A percentile compares a stretch with the other conserved stretches of the same genome.
Conservation (phyloP, 2,888 invertebrate species). For the Sisyra nigra region DNA sequence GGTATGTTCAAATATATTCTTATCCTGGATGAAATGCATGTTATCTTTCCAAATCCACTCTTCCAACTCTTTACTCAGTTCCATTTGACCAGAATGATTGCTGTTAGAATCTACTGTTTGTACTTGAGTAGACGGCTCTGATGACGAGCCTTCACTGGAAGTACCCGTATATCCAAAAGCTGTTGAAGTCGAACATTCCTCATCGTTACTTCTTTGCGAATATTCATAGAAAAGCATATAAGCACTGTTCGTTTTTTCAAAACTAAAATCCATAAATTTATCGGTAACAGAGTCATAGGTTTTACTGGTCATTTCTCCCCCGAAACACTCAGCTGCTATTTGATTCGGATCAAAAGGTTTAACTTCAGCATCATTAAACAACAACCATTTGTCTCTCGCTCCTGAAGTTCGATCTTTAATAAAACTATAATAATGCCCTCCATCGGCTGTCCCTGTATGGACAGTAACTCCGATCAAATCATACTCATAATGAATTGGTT, state of each 20-base stretch:
- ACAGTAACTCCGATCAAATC: slow-evolving; percentile 70
- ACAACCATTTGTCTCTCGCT: slow-evolving; percentile 76
- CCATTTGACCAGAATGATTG: slow-evolving; percentile 21
- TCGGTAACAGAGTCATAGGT: slow-evolving; percentile 93
- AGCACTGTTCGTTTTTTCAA: slow-evolving; percentile 94
- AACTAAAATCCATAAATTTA: slow-evolving; percentile 94
- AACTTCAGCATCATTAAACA: slow-evolving; percentile 86
- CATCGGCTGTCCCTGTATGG: slow-evolving; percentile 95
- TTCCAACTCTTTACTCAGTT: slow-evolving; percentile 63
- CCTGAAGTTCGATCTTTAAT: slow-evolving; percentile 69
- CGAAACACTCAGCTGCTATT: slow-evolving; percentile 90
- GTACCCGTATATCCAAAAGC: slow-evolving; percentile 15
- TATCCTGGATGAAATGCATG: slow-evolving; percentile 86
- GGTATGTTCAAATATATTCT: slow-evolving; percentile 90
- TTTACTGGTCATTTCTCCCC: slow-evolving; percentile 95
- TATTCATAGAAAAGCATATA: slow-evolving; percentile 95
- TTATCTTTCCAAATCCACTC: slow-evolving; percentile 98
- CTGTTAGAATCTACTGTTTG: slow-evolving; percentile 17
- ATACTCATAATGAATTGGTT: slow-evolving; percentile 57
- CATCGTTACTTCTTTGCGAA: slow-evolving; percentile 29
- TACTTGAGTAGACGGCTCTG: slow-evolving; percentile 12
- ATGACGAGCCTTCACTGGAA: slow-evolving; percentile 8
- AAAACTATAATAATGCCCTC: slow-evolving; percentile 93
- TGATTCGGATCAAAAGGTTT: slow-evolving; percentile 91
- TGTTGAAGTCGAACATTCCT: slow-evolving; percentile 15